A percentile compares a stretch with the other conserved stretches of the same genome.
These are phyloP conservation scores for Chauna torquata DNA, from an alignment of 2,113 vertebrate species.

Conservation along the genomic window DNA sequence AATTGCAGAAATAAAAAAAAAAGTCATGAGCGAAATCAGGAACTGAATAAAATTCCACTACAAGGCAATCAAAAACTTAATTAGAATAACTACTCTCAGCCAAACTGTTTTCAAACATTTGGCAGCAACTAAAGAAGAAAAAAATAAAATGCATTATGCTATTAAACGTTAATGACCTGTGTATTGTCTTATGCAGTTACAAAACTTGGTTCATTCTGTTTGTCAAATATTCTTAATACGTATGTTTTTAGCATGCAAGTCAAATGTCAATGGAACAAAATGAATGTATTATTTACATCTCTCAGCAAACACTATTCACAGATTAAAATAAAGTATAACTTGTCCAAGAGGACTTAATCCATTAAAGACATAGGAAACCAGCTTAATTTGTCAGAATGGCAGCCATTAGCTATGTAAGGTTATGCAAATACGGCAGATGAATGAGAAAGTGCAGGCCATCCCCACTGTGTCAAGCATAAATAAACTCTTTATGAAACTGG, in stretches of 20 bases:
- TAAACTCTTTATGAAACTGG: constrained; percentile 61
- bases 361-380: constrained; percentile 76
- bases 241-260: neutral
- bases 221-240: neutral
- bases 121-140: neutral
- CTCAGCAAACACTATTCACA: constrained; percentile 36
- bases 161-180: neutral
- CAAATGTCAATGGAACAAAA: constrained; percentile 29
- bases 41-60: neutral
- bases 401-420: constrained; percentile 74
- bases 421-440: constrained; percentile 76
- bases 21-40: neutral
- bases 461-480: constrained; percentile 74
- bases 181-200: neutral
- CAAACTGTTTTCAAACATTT: neutral
- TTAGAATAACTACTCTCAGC: neutral
- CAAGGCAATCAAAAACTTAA: neutral
- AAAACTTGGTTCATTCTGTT: neutral
- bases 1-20: neutral
- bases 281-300: constrained; percentile 20
- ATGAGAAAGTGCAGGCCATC: constrained; percentile 75
- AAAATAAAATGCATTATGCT: neutral
- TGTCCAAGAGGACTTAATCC: constrained; percentile 68
- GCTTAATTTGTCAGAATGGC: constrained; percentile 77
- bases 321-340: constrained; percentile 65